phyloP scores from a whole-genome alignment of 2,797 vertebrate species.

The Helarctos malayanus region DNA sequence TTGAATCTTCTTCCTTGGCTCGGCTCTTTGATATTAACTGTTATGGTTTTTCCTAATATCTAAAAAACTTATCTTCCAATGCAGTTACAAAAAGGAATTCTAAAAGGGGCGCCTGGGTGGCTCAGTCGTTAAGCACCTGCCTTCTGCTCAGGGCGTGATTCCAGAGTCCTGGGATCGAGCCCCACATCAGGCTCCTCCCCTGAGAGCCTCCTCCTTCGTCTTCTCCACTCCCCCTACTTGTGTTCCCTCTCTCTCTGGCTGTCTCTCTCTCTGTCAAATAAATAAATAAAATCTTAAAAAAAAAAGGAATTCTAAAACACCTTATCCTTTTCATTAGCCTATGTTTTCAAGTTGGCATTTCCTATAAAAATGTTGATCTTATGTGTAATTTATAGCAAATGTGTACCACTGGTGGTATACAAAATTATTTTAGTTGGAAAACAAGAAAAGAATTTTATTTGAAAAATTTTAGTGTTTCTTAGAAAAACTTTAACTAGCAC shows the following conservation, averaged over 20 bases:
- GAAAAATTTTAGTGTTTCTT: not conserved
- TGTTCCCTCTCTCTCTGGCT: no score
- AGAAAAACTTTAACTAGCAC: not conserved
- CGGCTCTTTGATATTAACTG: constrained; percentile 26
- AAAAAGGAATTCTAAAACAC: constrained; percentile 33
- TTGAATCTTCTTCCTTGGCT: constrained; percentile 7
- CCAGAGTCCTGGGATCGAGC: no score
- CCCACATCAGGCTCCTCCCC: no score
- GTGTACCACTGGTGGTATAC: not conserved
- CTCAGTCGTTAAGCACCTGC: no score
- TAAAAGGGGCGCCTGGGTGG: not conserved
- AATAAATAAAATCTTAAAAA: not conserved
- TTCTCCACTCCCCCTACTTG: no score
- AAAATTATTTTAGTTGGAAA: constrained; percentile 44
- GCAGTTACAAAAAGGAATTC: constrained; percentile 27
- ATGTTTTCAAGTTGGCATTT: constrained; percentile 68
- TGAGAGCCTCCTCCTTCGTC: no score
- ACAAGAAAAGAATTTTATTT: constrained; percentile 25
- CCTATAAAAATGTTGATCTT: constrained; percentile 6
- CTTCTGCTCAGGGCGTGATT: no score
- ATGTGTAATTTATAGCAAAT: not conserved
- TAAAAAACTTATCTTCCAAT: constrained; percentile 42
- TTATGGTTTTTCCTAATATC: not conserved
- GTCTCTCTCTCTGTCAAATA: no score
- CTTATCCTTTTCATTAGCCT: constrained; percentile 35